Conservation (phyloP, 2,113 vertebrate species). For the Formicarius rufipectus region DNA sequence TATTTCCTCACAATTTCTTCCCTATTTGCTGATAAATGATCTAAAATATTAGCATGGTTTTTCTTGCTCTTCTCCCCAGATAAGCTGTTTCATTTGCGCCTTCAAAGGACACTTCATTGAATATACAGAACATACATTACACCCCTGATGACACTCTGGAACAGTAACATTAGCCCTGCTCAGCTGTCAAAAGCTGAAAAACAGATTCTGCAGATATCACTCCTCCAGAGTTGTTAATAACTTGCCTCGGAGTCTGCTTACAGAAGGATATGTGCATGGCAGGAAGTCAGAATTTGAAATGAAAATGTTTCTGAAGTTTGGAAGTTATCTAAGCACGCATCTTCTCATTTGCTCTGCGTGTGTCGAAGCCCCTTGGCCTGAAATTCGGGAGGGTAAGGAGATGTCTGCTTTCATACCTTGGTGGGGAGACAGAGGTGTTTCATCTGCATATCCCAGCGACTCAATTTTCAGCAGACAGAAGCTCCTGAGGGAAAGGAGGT, state of each 20-base stretch:
- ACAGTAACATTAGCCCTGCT: background rate
- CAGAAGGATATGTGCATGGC: background rate
- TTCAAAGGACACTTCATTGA: background rate
- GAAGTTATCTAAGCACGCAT: background rate
- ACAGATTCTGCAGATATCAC: constrained; percentile 2
- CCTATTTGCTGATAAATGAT: background rate
- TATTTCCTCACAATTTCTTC: background rate
- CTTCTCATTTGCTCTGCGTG: background rate
- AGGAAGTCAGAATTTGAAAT: constrained; percentile 28
- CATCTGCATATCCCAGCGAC: background rate
- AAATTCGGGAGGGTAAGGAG: background rate
- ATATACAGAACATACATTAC: background rate
- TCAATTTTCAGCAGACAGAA: background rate
- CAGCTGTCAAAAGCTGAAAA: constrained; percentile 13
- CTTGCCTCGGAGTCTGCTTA: background rate
- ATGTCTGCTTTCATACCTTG: background rate
- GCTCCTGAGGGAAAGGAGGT: background rate
- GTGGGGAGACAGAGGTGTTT: background rate
- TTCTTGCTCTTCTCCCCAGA: background rate
- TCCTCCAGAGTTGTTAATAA: constrained; percentile 34
- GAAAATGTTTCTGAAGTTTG: constrained; percentile 24
- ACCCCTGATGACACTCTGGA: background rate
- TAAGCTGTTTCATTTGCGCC: constrained; percentile 1
- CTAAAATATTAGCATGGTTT: background rate
- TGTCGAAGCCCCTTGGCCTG: background rate